Percentiles rank a stretch among this genome's conserved stretches.
These are phyloP conservation scores for Strix occidentalis DNA, from an alignment of 2,797 vertebrate species.

Conservation along the genomic window DNA sequence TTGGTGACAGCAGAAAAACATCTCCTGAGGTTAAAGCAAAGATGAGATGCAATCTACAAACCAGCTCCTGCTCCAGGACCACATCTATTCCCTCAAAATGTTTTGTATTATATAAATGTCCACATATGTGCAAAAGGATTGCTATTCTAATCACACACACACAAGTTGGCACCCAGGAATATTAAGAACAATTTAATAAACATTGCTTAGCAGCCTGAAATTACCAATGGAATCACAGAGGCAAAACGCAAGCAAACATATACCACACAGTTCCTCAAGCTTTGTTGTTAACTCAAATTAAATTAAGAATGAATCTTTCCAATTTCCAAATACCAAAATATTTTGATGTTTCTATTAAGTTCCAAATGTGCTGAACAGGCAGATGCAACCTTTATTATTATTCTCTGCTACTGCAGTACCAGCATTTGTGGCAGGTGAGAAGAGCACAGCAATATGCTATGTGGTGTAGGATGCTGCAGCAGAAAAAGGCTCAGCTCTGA, in stretches of 20 bases:
- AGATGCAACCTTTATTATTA: not conserved
- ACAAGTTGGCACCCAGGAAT: not conserved
- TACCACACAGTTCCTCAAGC: not conserved
- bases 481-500: not conserved
- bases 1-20: not conserved
- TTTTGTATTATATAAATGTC: not conserved
- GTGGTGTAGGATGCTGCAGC: not conserved
- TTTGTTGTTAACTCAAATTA: not conserved
- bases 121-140: not conserved
- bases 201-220: not conserved
- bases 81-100: not conserved
- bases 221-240: not conserved
- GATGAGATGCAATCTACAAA: not conserved
- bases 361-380: not conserved
- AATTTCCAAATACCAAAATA: not conserved
- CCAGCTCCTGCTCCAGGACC: not conserved
- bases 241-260: not conserved
- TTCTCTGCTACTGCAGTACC: not conserved
- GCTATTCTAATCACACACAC: not conserved
- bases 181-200: slow-evolving; percentile 4
- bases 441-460: not conserved
- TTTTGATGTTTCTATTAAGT: not conserved
- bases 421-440: not conserved
- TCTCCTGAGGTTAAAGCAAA: rapidly evolving
- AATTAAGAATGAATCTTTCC: not conserved